Conservation (phyloP, 2,113 vertebrate genomes). For the Bothrops jararaca region DNA sequence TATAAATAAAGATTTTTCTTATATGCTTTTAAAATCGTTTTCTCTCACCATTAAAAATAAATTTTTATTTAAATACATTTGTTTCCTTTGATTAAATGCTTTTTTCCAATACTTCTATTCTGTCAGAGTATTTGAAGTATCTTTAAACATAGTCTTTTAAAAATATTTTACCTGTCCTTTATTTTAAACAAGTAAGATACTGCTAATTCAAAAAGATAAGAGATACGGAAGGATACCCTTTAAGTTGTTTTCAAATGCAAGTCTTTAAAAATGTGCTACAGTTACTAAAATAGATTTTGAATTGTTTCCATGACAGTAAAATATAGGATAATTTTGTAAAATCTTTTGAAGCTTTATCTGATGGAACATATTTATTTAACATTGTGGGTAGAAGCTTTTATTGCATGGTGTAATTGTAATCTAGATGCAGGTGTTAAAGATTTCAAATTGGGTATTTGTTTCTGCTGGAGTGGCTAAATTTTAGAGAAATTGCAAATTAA, state of each 20-base stretch:
- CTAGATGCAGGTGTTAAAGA: constrained; percentile 21
- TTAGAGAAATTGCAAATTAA: not conserved
- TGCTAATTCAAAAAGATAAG: not conserved
- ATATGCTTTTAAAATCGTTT: not conserved
- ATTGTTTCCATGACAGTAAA: constrained; percentile 32
- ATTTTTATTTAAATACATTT: not conserved
- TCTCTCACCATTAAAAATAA: not conserved
- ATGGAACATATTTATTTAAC: constrained; percentile 21
- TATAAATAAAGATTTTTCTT: too few relatives aligned
- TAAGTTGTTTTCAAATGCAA: not conserved
- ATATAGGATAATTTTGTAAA: constrained; percentile 18
- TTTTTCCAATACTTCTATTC: not conserved
- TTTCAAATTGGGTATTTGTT: not conserved
- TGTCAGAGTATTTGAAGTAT: not conserved
- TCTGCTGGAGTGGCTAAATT: not conserved
- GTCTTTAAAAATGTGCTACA: not conserved
- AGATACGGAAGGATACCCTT: not conserved
- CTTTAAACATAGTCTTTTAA: not conserved
- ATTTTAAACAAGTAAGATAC: not conserved
- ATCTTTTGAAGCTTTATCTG: not conserved
- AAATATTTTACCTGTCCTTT: not conserved
- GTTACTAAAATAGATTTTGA: not conserved
- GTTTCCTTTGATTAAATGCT: not conserved
- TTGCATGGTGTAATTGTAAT: constrained; percentile 25
- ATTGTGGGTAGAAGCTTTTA: constrained; percentile 21